Percentiles rank a stretch among this genome's conserved stretches.
phyloP scores from a whole-genome alignment of 2,113 vertebrate species.

The Hippopotamus amphibius region DNA sequence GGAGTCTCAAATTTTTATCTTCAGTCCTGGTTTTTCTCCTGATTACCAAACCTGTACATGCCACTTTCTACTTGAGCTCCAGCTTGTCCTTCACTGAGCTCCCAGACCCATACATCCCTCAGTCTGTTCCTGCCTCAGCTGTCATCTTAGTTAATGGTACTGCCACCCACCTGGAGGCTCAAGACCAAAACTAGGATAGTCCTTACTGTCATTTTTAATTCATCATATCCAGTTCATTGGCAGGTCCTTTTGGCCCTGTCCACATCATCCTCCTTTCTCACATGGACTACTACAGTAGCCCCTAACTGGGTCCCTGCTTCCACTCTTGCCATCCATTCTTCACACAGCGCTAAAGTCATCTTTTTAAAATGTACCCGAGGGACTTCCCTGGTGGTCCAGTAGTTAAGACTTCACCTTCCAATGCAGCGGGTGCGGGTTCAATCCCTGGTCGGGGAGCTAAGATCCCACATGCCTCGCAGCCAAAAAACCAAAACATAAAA shows the following conservation, averaged over 20 bases:
- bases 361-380: background rate
- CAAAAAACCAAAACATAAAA: too few relatives aligned
- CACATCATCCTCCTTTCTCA: background rate
- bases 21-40: background rate
- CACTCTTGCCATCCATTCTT: background rate
- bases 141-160: constrained; percentile 4
- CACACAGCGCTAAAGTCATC: background rate
- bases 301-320: background rate
- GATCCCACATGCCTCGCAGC: too few relatives aligned
- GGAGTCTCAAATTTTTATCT: background rate
- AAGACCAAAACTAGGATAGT: background rate
- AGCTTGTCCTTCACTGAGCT: background rate
- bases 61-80: background rate
- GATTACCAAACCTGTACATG: background rate
- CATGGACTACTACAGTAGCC: background rate
- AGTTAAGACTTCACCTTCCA: too few relatives aligned
- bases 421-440: too few relatives aligned
- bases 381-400: too few relatives aligned
- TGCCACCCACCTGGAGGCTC: background rate
- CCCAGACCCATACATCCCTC: background rate
- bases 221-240: background rate
- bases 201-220: background rate
- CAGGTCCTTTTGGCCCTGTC: background rate
- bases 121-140: background rate
- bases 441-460: too few relatives aligned